Conservation (phyloP, 2,797 vertebrate genomes). For the Lutjanus campechanus region DNA sequence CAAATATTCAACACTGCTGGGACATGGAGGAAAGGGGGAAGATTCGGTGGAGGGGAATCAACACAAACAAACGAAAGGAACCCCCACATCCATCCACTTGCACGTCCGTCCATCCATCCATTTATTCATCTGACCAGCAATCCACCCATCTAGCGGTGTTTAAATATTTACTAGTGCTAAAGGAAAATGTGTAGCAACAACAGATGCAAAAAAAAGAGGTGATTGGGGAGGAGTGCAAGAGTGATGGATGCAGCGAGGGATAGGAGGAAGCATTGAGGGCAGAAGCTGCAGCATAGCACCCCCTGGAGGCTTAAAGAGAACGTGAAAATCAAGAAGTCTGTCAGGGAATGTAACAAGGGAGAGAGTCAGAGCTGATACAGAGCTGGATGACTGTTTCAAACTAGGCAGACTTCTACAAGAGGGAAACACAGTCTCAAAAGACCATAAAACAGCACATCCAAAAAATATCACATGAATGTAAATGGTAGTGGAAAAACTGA, state of each 20-base stretch:
- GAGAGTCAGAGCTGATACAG: conserved; percentile 24
- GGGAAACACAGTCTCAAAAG: conserved; percentile 1
- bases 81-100: conserved; percentile 13
- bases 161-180: conserved; percentile 84
- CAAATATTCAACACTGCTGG: conserved; percentile 76
- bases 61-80: conserved; percentile 65
- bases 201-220: conserved; percentile 48
- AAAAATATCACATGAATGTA: background rate
- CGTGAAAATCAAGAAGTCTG: conserved; percentile 81
- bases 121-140: conserved; percentile 61
- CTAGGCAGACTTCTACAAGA: background rate
- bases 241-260: conserved; percentile 47
- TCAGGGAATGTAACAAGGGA: conserved; percentile 69
- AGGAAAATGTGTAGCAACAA: conserved; percentile 80
- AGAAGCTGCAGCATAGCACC: conserved; percentile 64
- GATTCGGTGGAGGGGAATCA: conserved; percentile 47
- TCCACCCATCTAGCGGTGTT: conserved; percentile 75
- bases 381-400: conserved; percentile 19
- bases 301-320: conserved; percentile 80
- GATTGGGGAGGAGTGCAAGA: conserved; percentile 58
- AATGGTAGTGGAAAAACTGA: background rate
- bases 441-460: background rate
- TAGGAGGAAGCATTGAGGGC: conserved; percentile 27
- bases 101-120: conserved; percentile 20
- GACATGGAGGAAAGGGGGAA: conserved; percentile 28